These are phyloP conservation scores for Anguilla pacifica DNA, from an alignment of 2,797 vertebrate genomes.

Conservation along the genomic window DNA sequence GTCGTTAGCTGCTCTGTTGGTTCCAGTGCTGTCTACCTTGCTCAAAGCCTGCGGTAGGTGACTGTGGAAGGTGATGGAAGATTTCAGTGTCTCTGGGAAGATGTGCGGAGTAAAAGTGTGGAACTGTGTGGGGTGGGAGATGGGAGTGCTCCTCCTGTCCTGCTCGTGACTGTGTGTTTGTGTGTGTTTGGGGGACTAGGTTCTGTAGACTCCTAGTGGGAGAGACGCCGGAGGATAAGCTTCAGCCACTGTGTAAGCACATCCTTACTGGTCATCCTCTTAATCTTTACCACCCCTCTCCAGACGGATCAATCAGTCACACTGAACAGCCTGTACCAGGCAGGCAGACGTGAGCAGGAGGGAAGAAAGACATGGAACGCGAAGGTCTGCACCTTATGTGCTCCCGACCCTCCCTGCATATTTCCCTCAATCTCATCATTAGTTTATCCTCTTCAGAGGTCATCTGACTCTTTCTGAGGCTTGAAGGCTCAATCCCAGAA, in stretches of 20 bases:
- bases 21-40: not conserved
- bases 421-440: no score
- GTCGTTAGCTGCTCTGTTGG: not conserved
- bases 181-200: slow-evolving; percentile 37
- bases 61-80: slow-evolving; percentile 15
- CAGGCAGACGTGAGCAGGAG: slow-evolving; percentile 30
- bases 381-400: no score
- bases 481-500: no score
- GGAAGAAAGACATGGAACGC: no score
- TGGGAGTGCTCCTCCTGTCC: slow-evolving; percentile 38
- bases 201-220: slow-evolving; percentile 65
- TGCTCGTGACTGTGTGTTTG: slow-evolving; percentile 42
- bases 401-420: no score
- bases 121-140: not conserved
- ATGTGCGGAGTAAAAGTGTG: slow-evolving; percentile 40
- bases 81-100: slow-evolving; percentile 32
- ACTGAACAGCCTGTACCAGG: slow-evolving; percentile 64
- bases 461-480: no score
- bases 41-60: not conserved
- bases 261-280: slow-evolving; percentile 83
- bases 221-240: slow-evolving; percentile 69
- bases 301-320: slow-evolving; percentile 74
- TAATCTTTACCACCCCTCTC: slow-evolving; percentile 91
- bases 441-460: no score
- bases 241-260: slow-evolving; percentile 83